phyloP scores from a whole-genome alignment of 2,797 vertebrate species.

The Cygnus olor region DNA sequence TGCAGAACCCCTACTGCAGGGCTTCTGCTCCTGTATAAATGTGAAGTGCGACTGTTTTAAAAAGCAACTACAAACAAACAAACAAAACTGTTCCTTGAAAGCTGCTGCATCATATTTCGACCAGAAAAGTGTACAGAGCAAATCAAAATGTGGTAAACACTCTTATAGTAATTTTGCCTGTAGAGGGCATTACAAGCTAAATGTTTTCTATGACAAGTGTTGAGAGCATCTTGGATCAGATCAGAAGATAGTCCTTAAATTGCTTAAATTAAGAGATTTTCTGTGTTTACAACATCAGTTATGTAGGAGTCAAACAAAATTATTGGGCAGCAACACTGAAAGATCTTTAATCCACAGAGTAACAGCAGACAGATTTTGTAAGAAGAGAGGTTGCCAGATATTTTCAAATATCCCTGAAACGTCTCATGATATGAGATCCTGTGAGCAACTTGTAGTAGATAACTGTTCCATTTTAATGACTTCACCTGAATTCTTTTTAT shows the following conservation, averaged over 20 bases:
- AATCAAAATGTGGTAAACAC: neutral
- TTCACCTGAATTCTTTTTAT: neutral
- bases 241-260: neutral
- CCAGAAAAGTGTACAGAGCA: neutral
- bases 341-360: neutral
- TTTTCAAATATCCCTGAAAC: neutral
- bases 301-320: neutral
- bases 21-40: neutral
- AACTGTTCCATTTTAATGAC: neutral
- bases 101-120: neutral
- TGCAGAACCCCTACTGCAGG: neutral
- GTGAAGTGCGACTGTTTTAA: fast-evolving
- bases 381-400: neutral
- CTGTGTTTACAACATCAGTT: neutral
- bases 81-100: neutral
- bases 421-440: neutral
- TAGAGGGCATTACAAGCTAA: constrained; percentile 71
- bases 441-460: neutral
- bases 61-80: neutral
- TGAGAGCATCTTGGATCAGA: neutral
- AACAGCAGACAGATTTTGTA: neutral
- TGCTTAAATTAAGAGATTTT: constrained; percentile 13
- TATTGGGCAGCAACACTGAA: neutral
- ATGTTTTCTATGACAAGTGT: neutral
- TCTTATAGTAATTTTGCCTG: constrained; percentile 27